A percentile compares a stretch with the other conserved stretches of the same genome.
phyloP scores from a whole-genome alignment of 2,888 invertebrate species.

The Ophonus ardosiacus region DNA sequence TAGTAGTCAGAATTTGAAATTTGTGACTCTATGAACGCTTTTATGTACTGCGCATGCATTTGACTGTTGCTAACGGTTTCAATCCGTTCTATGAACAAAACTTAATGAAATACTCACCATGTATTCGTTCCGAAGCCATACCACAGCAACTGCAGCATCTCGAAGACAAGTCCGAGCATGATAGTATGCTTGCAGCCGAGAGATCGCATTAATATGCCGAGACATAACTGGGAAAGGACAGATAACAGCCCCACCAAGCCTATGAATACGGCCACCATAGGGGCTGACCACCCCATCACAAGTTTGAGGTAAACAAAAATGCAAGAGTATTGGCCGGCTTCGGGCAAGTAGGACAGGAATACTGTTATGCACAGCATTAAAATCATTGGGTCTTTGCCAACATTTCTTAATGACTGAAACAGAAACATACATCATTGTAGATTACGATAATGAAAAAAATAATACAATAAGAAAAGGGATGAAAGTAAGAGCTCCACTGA shows the following conservation, averaged over 20 bases:
- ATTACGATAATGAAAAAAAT: too few relatives aligned
- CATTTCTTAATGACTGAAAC: constrained; percentile 86
- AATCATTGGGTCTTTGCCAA: constrained; percentile 96
- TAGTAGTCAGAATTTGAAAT: too few relatives aligned
- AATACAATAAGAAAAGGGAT: too few relatives aligned
- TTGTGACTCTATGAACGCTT: too few relatives aligned
- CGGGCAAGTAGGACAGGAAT: constrained; percentile 97
- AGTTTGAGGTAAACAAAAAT: constrained; percentile 99
- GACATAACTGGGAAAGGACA: constrained; percentile 94
- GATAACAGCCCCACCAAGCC: constrained; percentile 97
- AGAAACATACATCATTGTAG: too few relatives aligned
- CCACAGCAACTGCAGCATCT: constrained; percentile 98
- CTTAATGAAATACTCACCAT: constrained; percentile 80
- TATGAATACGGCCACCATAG: constrained; percentile 98
- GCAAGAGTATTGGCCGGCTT: constrained; percentile 99
- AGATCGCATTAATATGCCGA: constrained; percentile 83
- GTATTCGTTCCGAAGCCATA: constrained; percentile 97
- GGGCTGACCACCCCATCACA: constrained; percentile 96
- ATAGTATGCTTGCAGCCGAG: constrained; percentile 98
- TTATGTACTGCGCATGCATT: too few relatives aligned
- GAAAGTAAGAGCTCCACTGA: too few relatives aligned
- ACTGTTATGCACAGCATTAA: constrained; percentile 98
- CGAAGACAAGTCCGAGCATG: constrained; percentile 96
- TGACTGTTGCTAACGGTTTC: too few relatives aligned
- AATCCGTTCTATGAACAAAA: too few relatives aligned